Base-by-base conservation (phyloP, 2,113 vertebrate species). In the Barbus barbus region DNA sequence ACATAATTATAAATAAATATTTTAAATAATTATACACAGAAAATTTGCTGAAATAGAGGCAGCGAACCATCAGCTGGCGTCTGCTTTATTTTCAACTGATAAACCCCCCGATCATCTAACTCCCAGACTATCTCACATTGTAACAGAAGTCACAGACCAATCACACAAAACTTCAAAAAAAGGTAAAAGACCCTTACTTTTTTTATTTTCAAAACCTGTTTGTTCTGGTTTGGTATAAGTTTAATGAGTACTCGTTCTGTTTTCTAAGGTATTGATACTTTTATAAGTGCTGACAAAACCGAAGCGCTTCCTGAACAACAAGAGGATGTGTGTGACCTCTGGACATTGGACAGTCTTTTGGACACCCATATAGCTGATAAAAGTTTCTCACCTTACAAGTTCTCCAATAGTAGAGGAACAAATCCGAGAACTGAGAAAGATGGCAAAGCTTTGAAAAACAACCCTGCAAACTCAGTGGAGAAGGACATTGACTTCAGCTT, bases 1-100 rank as follows among this genome's bases (percentile, higher is more conserved):
- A 20, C 5, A 53, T 53, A 20, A 53, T 20, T 53, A n/a, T n/a
- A n/a, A n/a, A 20, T 22, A 20, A 53, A 53, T 53, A 53, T 53
- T 2, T 18, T 7, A 38, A 38, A 38, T 38, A 65, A 6, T 78
- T 12, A n/a, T n/a, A 81, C 71, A 90, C 91, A 96, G 95, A 85
- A 95, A 95, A 90, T 95, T 95, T 90, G 93, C 94, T 28, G 93
- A 95, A 83, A 95, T 95, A 38, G 95, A 95, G 81, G 94, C 95
- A 51, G 92, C 93, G 38, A 96, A 95, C 88, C 93, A 94, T 4
- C 91, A 92, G 24, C 90, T 94, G 24, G 89, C 91, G 9, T 91
- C 92, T 12, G 88, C 91, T 36, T 89, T 95, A 48, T 90, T 91
- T 83, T 87, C 89, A 3, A 91, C 88, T 26, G 92, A 92, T 0